Conservation (phyloP, 2,113 vertebrate genomes). For the Barnardius zonarius region DNA sequence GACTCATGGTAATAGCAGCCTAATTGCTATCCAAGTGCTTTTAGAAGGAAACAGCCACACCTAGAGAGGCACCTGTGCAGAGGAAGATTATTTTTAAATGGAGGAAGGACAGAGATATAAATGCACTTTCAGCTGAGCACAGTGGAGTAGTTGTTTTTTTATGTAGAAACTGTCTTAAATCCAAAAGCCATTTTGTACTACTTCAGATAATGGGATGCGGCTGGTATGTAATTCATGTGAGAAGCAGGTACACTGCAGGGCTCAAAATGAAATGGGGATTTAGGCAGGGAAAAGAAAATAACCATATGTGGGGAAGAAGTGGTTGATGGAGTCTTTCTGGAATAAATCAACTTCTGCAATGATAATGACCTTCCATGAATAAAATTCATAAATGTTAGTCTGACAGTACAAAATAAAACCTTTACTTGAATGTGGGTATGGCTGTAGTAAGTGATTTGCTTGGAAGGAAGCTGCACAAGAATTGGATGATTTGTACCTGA, state of each 20-base stretch:
- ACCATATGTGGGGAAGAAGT: background rate
- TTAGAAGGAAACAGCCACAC: slow-evolving; percentile 12
- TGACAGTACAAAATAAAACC: background rate
- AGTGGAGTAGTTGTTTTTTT: background rate
- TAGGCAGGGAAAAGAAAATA: background rate
- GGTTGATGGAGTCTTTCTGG: background rate
- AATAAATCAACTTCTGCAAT: background rate
- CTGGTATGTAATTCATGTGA: background rate
- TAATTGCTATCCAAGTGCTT: background rate
- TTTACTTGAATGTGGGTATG: background rate
- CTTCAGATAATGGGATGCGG: background rate
- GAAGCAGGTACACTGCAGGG: background rate
- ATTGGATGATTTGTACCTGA: background rate
- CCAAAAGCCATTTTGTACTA: background rate
- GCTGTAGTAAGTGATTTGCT: background rate
- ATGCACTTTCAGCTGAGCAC: background rate
- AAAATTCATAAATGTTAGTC: background rate
- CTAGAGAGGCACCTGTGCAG: background rate
- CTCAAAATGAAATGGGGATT: background rate
- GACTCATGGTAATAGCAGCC: slow-evolving; percentile 24
- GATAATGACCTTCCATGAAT: background rate
- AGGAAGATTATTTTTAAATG: background rate
- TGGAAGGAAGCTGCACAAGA: background rate
- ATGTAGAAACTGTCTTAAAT: background rate
- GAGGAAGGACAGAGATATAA: background rate